A percentile compares a stretch with the other conserved stretches of the same genome.
Conservation (phyloP, 1,140 invertebrate genomes). For the Drosophila willistoni region DNA sequence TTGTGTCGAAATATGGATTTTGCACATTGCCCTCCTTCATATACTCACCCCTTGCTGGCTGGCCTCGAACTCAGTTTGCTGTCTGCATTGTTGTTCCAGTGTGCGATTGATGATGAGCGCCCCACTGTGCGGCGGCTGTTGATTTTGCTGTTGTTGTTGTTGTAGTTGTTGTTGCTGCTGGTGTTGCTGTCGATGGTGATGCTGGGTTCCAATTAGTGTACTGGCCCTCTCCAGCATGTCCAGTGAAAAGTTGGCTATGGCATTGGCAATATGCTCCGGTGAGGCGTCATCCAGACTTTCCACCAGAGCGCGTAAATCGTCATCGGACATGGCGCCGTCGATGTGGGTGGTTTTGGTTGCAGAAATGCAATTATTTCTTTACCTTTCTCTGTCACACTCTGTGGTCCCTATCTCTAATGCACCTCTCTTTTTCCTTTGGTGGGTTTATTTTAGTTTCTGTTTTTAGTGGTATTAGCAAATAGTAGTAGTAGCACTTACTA, state of each 20-base stretch:
- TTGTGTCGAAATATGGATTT: neutral
- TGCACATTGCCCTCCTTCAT: neutral
- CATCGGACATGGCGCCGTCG: constrained; percentile 55
- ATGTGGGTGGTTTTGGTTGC: neutral
- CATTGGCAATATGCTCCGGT: constrained; percentile 54
- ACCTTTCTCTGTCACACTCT: neutral
- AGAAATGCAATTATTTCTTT: constrained; percentile 2
- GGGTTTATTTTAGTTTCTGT: constrained; percentile 12
- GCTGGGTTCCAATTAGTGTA: constrained; percentile 66
- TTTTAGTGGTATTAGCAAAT: constrained; percentile 7
- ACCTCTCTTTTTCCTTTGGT: neutral
- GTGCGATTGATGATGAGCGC: constrained; percentile 28
- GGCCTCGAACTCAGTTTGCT: constrained; percentile 22
- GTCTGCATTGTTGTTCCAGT: constrained; percentile 25
- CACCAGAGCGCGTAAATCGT: constrained; percentile 65
- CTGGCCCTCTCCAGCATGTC: constrained; percentile 72
- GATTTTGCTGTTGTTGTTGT: constrained; percentile 52
- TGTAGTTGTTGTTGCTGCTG: constrained; percentile 46
- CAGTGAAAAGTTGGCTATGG: constrained; percentile 71
- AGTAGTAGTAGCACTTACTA: constrained; percentile 1
- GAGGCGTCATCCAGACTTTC: constrained; percentile 60
- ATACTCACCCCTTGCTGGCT: constrained; percentile 14
- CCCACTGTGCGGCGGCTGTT: constrained; percentile 20
- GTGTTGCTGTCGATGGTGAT: constrained; percentile 45
- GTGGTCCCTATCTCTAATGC: too few relatives aligned